Base-by-base conservation (phyloP, 2,888 invertebrate species). In the Drosophila niveifrons region DNA sequence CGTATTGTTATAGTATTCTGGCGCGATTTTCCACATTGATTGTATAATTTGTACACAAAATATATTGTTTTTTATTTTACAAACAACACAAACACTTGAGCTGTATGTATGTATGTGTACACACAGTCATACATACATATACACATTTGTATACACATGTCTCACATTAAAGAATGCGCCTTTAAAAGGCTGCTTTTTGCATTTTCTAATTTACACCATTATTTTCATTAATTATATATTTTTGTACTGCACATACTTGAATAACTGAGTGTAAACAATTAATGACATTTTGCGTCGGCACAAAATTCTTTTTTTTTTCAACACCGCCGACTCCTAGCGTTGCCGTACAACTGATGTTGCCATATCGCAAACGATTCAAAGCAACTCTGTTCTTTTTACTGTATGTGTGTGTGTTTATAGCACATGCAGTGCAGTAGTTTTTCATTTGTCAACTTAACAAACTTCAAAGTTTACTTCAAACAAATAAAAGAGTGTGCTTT, bases 271-370 rank as follows among this genome's bases (percentile, higher is more conserved):
- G 18, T 63, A 55, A 63, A 63, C 41, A 70, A 44, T 34, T 47
- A 36, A 39, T 9, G 50, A 39, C 7, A 34, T 44, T 44, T 53
- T 65, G 18, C 18, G n/a, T 23, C 29, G 31, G 44, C 43, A 48
- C 48, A 28, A 34, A 57, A 57, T 52, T 46, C n/a, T 48, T 65
- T 66, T 75, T 75, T 74, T 69, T 75, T 68, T 71, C 67, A 53
- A 69, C 64, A 83, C 64, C 75, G 79, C 84, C 76, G 76, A 81
- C 39, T 72, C 48, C 56, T 46, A n/a, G 62, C 39, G 72, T 68
- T 75, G 72, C 75, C 75, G 67, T n/a, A 34, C 8, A 2, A n/a
- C 4, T 10, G 13, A 17, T 18, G 72, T 23, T 57, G 62, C 62
- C 72, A 72, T 4, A 62, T 13, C 13, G 13, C 31, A 13, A 44